These are phyloP conservation scores for Mirza zaza DNA, from an alignment of 2,113 vertebrate genomes.

Conservation along the genomic window DNA sequence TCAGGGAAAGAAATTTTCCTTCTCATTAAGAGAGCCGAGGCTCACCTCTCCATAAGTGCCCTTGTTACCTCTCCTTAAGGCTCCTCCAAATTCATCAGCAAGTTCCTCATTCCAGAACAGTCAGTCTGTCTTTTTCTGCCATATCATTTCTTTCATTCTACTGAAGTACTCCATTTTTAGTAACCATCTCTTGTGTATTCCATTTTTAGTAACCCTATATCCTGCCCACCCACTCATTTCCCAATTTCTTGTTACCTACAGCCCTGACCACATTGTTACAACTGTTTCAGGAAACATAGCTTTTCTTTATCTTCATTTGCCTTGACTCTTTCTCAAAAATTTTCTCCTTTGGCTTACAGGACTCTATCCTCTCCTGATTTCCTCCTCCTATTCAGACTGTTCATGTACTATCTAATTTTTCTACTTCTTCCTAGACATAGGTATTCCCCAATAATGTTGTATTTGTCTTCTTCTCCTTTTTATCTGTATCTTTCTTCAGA, in stretches of 20 bases:
- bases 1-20: background rate
- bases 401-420: background rate
- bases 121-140: background rate
- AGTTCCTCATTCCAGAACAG: constrained; percentile 5
- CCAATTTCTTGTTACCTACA: background rate
- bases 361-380: background rate
- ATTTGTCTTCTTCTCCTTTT: background rate
- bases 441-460: background rate
- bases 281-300: background rate
- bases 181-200: background rate
- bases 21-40: background rate
- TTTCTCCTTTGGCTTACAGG: background rate
- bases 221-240: background rate
- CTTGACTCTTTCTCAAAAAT: background rate
- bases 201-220: background rate
- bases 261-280: background rate
- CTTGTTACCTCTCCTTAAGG: background rate
- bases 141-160: background rate
- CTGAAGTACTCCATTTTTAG: background rate
- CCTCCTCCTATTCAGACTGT: background rate
- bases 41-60: background rate
- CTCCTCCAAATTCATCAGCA: background rate
- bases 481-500: background rate
- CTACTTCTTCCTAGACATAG: background rate
- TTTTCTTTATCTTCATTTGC: background rate